Conservation (phyloP, 2,797 vertebrate genomes). For the Cichlasoma orientale region DNA sequence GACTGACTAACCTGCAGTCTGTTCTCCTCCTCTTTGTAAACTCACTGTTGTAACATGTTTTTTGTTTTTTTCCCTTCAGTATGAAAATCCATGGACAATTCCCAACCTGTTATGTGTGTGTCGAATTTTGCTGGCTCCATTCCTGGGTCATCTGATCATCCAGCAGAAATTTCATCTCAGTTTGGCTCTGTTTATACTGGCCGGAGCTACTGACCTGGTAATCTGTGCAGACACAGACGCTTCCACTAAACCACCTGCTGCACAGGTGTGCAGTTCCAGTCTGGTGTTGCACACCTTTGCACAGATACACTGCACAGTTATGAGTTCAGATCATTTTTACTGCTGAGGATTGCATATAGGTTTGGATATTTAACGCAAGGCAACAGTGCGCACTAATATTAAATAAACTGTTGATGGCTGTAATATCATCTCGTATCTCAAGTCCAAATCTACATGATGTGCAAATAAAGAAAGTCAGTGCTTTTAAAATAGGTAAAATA, state of each 20-base stretch:
- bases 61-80: slow-evolving; percentile 75
- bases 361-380: background rate
- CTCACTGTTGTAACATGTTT: background rate
- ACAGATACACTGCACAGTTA: background rate
- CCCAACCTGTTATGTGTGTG: slow-evolving; percentile 94
- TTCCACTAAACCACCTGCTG: accelerated
- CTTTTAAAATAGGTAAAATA: background rate
- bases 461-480: background rate
- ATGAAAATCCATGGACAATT: slow-evolving; percentile 98
- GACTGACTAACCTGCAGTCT: background rate
- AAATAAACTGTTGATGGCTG: too few relatives aligned
- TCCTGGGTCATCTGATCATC: slow-evolving; percentile 91
- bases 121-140: slow-evolving; percentile 90
- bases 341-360: background rate
- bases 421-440: background rate
- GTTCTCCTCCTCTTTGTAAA: background rate
- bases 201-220: slow-evolving; percentile 94
- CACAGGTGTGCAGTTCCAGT: background rate
- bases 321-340: background rate
- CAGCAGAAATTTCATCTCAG: slow-evolving; percentile 91
- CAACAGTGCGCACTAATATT: too few relatives aligned
- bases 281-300: background rate
- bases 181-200: slow-evolving; percentile 90
- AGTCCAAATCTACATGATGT: background rate
- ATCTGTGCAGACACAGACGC: background rate